These are phyloP conservation scores for Synanthedon formicaeformis DNA, from an alignment of 2,888 invertebrate genomes.

Conservation along the genomic window DNA sequence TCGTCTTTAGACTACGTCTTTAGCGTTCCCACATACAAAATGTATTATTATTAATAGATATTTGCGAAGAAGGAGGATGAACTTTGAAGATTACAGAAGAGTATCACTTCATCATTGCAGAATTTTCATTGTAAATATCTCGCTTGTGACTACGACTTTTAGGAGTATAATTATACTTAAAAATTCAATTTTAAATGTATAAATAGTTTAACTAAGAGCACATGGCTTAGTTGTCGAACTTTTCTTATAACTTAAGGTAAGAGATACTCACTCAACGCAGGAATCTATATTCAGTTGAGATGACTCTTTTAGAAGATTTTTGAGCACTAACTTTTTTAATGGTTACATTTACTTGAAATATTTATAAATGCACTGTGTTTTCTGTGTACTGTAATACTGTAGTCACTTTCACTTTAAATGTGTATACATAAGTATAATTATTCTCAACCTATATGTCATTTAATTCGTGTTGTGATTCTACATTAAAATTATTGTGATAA, in stretches of 20 bases:
- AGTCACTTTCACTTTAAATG: slow-evolving; percentile 16
- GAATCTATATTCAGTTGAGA: no score
- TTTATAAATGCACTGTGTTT: no score
- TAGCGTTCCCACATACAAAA: slow-evolving; percentile 65
- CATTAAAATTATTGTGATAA: slow-evolving; percentile 58
- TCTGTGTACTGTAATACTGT: no score
- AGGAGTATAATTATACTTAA: not conserved
- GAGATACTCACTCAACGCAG: no score
- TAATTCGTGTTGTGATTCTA: slow-evolving; percentile 46
- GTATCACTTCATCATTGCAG: slow-evolving; percentile 20
- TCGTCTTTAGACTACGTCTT: slow-evolving; percentile 62
- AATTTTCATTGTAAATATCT: slow-evolving; percentile 35
- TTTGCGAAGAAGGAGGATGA: slow-evolving; percentile 11
- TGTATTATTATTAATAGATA: slow-evolving; percentile 46
- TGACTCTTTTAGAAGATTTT: no score
- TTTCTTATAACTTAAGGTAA: no score
- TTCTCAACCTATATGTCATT: slow-evolving; percentile 22
- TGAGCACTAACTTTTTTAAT: no score
- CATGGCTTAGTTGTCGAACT: no score
- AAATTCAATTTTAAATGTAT: no score
- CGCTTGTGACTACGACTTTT: slow-evolving; percentile 23
- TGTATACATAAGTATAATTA: not conserved
- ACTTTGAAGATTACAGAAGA: slow-evolving; percentile 12
- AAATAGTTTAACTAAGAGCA: no score
- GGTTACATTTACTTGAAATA: no score